Conservation (phyloP, 2,888 invertebrate species). For the Mimas tiliae region DNA sequence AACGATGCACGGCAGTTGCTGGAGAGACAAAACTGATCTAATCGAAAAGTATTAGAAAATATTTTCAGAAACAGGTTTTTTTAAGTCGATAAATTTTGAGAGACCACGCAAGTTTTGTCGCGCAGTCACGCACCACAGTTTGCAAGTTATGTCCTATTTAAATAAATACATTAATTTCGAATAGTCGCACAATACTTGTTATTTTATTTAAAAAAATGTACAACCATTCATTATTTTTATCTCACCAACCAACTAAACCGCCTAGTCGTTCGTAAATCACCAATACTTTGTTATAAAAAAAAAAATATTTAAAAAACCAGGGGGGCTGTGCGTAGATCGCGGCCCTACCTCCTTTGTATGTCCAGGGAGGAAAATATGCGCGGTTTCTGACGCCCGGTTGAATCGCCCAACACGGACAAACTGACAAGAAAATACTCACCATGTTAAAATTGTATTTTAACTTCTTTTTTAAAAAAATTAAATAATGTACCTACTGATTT, state of each 20-base stretch:
- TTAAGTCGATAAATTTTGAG: no score
- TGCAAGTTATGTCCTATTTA: no score
- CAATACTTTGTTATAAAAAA: slow-evolving; percentile 23
- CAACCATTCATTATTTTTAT: neutral
- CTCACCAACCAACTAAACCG: slow-evolving; percentile 23
- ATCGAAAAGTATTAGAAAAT: no score
- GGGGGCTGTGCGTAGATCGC: slow-evolving; percentile 31
- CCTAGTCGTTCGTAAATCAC: slow-evolving; percentile 24
- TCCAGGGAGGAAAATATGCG: slow-evolving; percentile 82
- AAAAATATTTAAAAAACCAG: slow-evolving; percentile 27
- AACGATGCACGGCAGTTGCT: slow-evolving; percentile 34
- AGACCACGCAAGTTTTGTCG: no score
- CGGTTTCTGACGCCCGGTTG: slow-evolving; percentile 77
- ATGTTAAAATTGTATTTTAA: slow-evolving; percentile 35
- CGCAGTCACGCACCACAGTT: no score
- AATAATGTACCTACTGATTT: no score
- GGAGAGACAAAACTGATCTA: slow-evolving; percentile 9
- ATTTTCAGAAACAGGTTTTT: no score
- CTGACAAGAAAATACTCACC: slow-evolving; percentile 65
- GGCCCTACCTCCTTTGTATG: slow-evolving; percentile 78
- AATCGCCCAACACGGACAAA: slow-evolving; percentile 79
- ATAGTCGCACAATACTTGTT: neutral
- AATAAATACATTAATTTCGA: no score
- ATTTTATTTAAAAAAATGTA: neutral
- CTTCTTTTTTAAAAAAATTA: neutral